Evolutionary conservation across 2,113 vertebrate genomes (phyloP), one percentile per base, ranked within the genome.

Genomic region (Diphyllodes magnificus): DNA sequence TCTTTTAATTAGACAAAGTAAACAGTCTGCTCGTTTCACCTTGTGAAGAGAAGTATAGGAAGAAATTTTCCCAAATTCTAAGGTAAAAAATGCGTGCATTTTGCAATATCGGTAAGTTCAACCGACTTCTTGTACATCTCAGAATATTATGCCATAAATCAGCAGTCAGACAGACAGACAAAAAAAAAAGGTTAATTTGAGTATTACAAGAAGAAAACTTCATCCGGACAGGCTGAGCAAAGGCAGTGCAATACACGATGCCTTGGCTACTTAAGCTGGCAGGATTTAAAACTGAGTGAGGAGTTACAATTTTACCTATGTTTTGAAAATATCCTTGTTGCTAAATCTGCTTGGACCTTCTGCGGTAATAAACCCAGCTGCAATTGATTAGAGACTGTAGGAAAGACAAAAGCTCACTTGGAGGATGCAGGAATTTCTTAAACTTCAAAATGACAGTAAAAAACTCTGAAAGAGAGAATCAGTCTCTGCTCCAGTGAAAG

Each of bases 1-100:
- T 94, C 88, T 93, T 96, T 90, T 93, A 93, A 96, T 95, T 92
- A 96, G 65, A 71, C 56, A 94, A 81, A 90, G 72, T 71, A 95
- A 97, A 96, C 2, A 3, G 11, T 50, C 59, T 83, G 59, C 59
- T 63, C 2, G 0, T 35, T 90, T 96, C 86, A 86, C 76, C 66
- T 94, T 94, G 72, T 50, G 31, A 78, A 78, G 40, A 51, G 73
- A 77, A 86, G 18, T 25, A 65, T 0, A 64, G 51, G 66, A 88
- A 81, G 27, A 81, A 81, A 81, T 35, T 19, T 88, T 84, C 70
- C 39, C 60, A 76, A 37, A 88, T 68, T 40, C 68, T 56, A 66
- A 27, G 35, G 54, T 73, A 84, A 75, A 76, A 90, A 90, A 47
- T 4, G 4, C 2, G 4, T 51, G 35, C 11, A 49, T 40, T 44